Evolutionary conservation across 2,797 vertebrate species (phyloP).

Genomic region (Moxostoma hubbsi): DNA sequence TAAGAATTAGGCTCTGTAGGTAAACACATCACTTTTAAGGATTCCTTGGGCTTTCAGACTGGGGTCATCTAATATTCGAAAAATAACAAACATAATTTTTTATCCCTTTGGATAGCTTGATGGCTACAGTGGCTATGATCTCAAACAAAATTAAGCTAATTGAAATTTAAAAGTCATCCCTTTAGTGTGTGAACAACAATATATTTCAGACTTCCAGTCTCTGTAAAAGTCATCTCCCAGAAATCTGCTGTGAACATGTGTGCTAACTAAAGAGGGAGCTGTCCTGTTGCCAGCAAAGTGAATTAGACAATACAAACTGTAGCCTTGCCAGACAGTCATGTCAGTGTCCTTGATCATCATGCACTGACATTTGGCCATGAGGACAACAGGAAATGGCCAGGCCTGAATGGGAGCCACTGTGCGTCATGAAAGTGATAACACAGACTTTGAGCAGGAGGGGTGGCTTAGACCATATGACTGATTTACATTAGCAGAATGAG

Average conservation of each 20-base stretch:
- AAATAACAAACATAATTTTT: too few relatives aligned
- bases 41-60: too few relatives aligned
- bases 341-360: conserved; percentile 48
- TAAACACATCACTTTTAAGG: too few relatives aligned
- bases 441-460: conserved; percentile 31
- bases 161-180: too few relatives aligned
- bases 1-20: too few relatives aligned
- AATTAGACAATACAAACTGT: conserved; percentile 23
- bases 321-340: conserved; percentile 35
- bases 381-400: conserved; percentile 46
- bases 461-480: conserved; percentile 8
- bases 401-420: conserved; percentile 42
- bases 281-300: conserved; percentile 25
- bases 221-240: background rate
- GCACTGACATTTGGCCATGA: conserved; percentile 44
- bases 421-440: conserved; percentile 49
- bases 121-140: too few relatives aligned
- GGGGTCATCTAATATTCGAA: too few relatives aligned
- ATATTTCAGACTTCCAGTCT: background rate
- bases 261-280: conserved; percentile 27
- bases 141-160: too few relatives aligned
- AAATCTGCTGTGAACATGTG: background rate
- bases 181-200: too few relatives aligned
- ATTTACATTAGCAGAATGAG: conserved; percentile 29
- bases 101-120: too few relatives aligned